Conservation (phyloP, 2,888 invertebrate species). For the Phoronis australis region DNA sequence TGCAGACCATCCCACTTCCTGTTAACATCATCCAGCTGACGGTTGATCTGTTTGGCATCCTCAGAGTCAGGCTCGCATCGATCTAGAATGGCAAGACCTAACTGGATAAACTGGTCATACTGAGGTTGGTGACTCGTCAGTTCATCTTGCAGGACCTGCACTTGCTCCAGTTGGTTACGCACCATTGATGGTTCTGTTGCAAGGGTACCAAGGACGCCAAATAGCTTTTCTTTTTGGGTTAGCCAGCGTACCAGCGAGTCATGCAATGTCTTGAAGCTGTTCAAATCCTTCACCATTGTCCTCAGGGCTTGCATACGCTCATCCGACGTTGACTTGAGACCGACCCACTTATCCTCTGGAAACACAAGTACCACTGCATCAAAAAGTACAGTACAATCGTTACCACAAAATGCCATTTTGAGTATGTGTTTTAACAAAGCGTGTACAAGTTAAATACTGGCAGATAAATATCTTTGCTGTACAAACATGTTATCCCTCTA, state of each 20-base stretch:
- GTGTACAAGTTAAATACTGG: too few relatives aligned
- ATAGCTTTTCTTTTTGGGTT: constrained; percentile 88
- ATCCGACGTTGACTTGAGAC: constrained; percentile 40
- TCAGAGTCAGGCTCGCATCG: constrained; percentile 55
- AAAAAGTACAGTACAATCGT: too few relatives aligned
- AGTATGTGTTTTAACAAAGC: too few relatives aligned
- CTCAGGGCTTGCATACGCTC: constrained; percentile 39
- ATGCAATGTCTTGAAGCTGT: constrained; percentile 86
- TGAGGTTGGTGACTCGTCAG: constrained; percentile 89
- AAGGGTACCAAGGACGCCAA: constrained; percentile 90
- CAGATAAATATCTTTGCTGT: too few relatives aligned
- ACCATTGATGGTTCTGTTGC: constrained; percentile 94
- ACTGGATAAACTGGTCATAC: constrained; percentile 75
- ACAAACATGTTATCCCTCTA: too few relatives aligned
- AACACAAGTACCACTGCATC: too few relatives aligned
- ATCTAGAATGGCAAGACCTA: constrained; percentile 71
- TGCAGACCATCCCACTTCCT: constrained; percentile 75
- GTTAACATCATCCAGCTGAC: constrained; percentile 62
- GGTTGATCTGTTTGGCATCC: constrained; percentile 35
- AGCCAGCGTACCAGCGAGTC: constrained; percentile 80
- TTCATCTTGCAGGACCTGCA: constrained; percentile 86
- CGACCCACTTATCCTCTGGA: constrained; percentile 49
- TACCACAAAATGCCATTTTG: too few relatives aligned
- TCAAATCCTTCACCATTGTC: constrained; percentile 69
- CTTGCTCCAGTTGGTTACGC: constrained; percentile 89